Evolutionary conservation across 1,140 invertebrate species (phyloP), one percentile per base, ranked within the genome.

Genomic region (Pseudomyrmex sp.): DNA sequence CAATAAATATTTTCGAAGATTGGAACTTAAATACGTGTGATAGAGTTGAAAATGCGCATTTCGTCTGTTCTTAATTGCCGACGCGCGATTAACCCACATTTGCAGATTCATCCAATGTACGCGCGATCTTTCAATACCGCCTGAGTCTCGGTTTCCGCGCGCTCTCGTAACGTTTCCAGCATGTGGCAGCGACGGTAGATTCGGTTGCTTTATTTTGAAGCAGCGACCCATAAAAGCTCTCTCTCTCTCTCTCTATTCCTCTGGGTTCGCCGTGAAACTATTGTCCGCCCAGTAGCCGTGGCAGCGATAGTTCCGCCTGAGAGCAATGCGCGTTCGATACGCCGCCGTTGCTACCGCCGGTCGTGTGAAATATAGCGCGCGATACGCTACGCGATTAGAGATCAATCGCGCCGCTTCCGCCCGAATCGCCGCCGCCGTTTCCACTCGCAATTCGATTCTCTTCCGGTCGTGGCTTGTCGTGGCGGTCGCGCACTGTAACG

Each of bases 191-290:
- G 66, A 35, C 56, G 63, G 59, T 74, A 80, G 70, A 89, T 90
- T 86, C 74, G 83, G 88, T 89, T 90, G 89, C 88, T 91, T 90
- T 90, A 91, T 90, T 91, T 90, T 90, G 88, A 90, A 90, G 80
- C 80, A 86, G 79, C 88, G 88, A 91, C 87, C 86, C 89, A 90
- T 91, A 90, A 90, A 91, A 90, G 88, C 85, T 84, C 79, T 70
- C 54, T 13, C 8, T 35, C 62, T 35, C 62, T 35, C 59, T 76
- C 20, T 54, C 46, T 76, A 80, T 50, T 58, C n/a, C 48, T 35
- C 48, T 50, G 56, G n/a, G 46, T 15, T 62, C 59, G 48, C 46
- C 48, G 76, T 20, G 4, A 15, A 80, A 80, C 7, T 70, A 58
- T 80, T 80, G 76, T 61, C 76, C 63, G 35, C 61, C 44, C 56